Percentiles rank a stretch among this genome's conserved stretches.
Conservation (phyloP, 2,888 invertebrate genomes). For the Esperia sulphurella region DNA sequence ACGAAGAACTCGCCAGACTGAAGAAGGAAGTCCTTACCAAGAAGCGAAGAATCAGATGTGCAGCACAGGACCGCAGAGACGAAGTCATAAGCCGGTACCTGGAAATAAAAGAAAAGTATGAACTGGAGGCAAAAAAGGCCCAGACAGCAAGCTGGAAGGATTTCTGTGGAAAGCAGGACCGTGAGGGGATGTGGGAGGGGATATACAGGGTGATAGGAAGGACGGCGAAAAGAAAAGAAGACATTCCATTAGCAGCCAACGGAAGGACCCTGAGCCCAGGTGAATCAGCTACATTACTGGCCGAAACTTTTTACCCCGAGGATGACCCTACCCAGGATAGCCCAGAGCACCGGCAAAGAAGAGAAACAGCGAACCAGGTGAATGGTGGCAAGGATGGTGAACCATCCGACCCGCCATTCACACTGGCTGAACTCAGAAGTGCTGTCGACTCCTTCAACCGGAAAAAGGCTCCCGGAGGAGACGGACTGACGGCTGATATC, state of each 20-base stretch:
- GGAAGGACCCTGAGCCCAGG: not conserved
- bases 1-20: no score
- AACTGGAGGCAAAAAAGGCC: not conserved
- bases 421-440: constrained; percentile 1
- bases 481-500: constrained; percentile 13
- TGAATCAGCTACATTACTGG: constrained; percentile 2
- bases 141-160: constrained; percentile 4
- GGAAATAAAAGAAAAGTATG: not conserved
- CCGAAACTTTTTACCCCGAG: constrained; percentile 4
- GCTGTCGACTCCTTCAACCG: constrained; percentile 6
- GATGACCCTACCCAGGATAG: constrained; percentile 2
- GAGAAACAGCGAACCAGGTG: not conserved
- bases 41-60: not conserved
- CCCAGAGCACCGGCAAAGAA: not conserved
- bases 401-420: constrained; percentile 7
- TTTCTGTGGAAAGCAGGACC: constrained; percentile 2
- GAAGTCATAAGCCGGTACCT: constrained; percentile 6
- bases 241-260: not conserved
- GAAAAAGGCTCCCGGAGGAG: constrained; percentile 12
- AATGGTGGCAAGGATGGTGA: not conserved
- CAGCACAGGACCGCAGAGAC: no score
- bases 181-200: no score
- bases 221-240: not conserved
- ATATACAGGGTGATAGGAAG: no score
- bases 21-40: no score